Percentiles rank a stretch among this genome's conserved stretches.
These are phyloP conservation scores for Ips nitidus DNA, from an alignment of 1,140 invertebrate species.

Conservation along the genomic window DNA sequence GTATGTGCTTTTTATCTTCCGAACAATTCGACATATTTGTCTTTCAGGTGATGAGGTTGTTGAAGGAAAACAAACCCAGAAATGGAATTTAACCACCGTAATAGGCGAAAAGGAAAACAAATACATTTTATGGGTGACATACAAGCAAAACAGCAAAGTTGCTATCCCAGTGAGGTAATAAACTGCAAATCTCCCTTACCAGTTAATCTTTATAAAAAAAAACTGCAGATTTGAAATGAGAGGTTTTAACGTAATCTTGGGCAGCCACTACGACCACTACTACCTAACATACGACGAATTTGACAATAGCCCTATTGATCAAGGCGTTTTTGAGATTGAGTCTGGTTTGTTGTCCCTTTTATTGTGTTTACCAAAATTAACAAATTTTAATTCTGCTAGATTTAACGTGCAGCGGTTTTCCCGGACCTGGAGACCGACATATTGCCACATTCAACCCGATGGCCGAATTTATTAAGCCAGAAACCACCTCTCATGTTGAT, in stretches of 20 bases:
- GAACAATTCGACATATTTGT: conserved; percentile 49
- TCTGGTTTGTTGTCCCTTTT: conserved; percentile 53
- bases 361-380: not conserved
- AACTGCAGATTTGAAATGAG: conserved; percentile 82
- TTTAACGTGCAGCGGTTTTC: conserved; percentile 77
- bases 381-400: conserved; percentile 55
- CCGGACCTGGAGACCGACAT: conserved; percentile 79
- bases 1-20: conserved; percentile 49
- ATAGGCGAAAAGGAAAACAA: conserved; percentile 81
- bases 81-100: conserved; percentile 70
- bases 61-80: conserved; percentile 55
- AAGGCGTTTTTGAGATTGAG: conserved; percentile 69
- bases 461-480: conserved; percentile 80
- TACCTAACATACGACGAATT: conserved; percentile 82
- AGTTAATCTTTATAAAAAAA: not conserved
- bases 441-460: conserved; percentile 90
- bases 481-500: conserved; percentile 71
- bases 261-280: conserved; percentile 96
- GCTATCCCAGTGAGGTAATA: conserved; percentile 58
- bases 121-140: conserved; percentile 83
- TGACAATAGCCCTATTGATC: conserved; percentile 65
- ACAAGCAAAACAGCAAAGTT: conserved; percentile 59
- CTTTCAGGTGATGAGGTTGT: conserved; percentile 34
- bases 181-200: no score
- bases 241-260: conserved; percentile 87